Base-by-base conservation (phyloP, 1,140 invertebrate genomes). In the Drosophila albomicans region DNA sequence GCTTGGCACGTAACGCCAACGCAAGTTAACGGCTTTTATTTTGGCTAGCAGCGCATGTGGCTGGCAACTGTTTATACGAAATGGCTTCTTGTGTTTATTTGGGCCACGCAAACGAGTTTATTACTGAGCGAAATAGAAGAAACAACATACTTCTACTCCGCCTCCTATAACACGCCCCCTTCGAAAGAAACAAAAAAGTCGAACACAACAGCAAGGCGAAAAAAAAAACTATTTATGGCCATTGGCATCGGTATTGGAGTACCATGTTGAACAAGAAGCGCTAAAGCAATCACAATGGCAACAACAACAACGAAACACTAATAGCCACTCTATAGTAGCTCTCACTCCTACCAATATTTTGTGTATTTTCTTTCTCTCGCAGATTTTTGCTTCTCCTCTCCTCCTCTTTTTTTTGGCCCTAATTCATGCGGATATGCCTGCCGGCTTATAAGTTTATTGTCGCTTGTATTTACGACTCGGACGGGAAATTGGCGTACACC, bases 401-500 rank as follows among this genome's bases (percentile, higher is more conserved):
- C 1, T 15, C 25, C 16, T 1, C 6, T 30, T 38, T 15, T 58
- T 35, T 16, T 59, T 20, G 16, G 48, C 48, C 81, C 79, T 81
- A 81, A 81, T 81, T 81, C 79, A 82, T 82, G 56, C 61, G 81
- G 61, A 73, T 79, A 77, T 66, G 79, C 75, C 79, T 68, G 73
- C 64, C 66, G 70, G 80, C 82, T 87, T 87, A 88, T 88, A 82
- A 87, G 82, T 87, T 88, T 87, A 88, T 87, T 88, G 75, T 68
- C 77, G 82, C 69, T 86, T 77, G 66, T 80, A 87, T 87, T 88
- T 87, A 87, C 79, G 84, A 87, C 84, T 88, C 77, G 80, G 69
- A 78, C 84, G 32, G 65, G 84, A 87, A 88, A 87, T 88, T 88
- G 82, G 84, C 82, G 82, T 77, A 88, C 76, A 88, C 79, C 76